A percentile compares a stretch with the other conserved stretches of the same genome.
phyloP scores from a whole-genome alignment of 2,888 invertebrate species.

The Eupithecia pulchellata region DNA sequence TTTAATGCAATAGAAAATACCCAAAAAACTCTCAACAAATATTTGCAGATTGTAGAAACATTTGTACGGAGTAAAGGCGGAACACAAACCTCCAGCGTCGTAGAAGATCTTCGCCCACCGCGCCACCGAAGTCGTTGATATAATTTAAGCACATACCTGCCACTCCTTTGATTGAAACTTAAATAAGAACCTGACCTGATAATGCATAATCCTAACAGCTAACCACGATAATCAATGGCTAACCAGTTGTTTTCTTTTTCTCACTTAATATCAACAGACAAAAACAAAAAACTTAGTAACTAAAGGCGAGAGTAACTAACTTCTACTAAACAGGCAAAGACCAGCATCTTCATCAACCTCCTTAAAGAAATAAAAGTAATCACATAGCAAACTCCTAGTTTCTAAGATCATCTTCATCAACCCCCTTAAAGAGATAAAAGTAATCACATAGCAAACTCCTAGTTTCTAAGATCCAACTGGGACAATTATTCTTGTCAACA shows the following conservation, averaged over 20 bases:
- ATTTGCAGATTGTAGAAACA: no score
- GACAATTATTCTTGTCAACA: conserved; percentile 69
- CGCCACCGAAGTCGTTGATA: no score
- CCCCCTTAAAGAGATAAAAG: conserved; percentile 38
- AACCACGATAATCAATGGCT: not conserved
- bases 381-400: conserved; percentile 33
- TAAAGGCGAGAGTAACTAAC: not conserved
- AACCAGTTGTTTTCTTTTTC: not conserved
- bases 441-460: conserved; percentile 38
- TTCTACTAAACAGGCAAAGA: not conserved
- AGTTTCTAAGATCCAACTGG: conserved; percentile 41
- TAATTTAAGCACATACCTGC: no score
- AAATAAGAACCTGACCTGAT: not conserved
- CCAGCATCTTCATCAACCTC: conserved; percentile 16
- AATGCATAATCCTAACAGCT: not conserved
- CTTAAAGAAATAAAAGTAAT: conserved; percentile 40
- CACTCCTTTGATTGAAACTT: not conserved
- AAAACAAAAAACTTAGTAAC: not conserved
- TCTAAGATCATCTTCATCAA: no score
- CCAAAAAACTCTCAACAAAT: no score
- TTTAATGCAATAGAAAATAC: no score
- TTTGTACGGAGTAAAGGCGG: no score
- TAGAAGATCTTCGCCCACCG: no score
- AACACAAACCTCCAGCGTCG: no score
- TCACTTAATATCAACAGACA: not conserved